A percentile compares a stretch with the other conserved stretches of the same genome.
Conservation (phyloP, 2,888 invertebrate genomes). For the Synergus gifuensis region DNA sequence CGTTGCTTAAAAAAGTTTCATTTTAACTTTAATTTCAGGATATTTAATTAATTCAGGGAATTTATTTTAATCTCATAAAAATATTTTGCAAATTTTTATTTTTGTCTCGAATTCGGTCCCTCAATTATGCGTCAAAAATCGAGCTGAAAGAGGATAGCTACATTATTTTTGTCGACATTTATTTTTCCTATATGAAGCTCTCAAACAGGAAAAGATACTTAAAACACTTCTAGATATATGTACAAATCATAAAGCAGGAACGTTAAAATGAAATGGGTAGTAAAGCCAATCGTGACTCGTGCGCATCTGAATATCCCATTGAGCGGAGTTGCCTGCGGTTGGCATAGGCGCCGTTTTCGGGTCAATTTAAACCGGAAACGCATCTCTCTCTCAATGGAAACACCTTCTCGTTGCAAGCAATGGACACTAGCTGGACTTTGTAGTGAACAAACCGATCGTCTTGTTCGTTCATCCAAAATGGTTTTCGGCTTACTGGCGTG, state of each 20-base stretch:
- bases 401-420: conserved; percentile 55
- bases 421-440: conserved; percentile 21
- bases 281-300: conserved; percentile 26
- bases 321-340: conserved; percentile 42
- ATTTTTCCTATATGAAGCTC: too few species aligned
- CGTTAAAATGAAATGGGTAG: conserved; percentile 23
- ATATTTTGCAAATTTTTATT: too few species aligned
- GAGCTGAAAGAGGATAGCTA: too few species aligned
- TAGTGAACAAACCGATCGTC: conserved; percentile 54
- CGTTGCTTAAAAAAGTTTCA: too few species aligned
- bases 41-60: too few species aligned
- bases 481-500: conserved; percentile 65
- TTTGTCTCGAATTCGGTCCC: too few species aligned
- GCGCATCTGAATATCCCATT: conserved; percentile 41
- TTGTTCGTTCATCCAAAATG: conserved; percentile 65
- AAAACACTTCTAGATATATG: conserved; percentile 36
- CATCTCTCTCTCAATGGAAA: conserved; percentile 58
- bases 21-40: too few species aligned
- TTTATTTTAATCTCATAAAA: too few species aligned
- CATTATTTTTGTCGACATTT: too few species aligned
- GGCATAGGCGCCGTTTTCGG: conserved; percentile 55
- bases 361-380: conserved; percentile 71
- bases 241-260: conserved; percentile 27
- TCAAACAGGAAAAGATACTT: not conserved
- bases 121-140: too few species aligned